These are phyloP conservation scores for Leucophenga maculata DNA, from an alignment of 2,888 invertebrate species.

Conservation along the genomic window DNA sequence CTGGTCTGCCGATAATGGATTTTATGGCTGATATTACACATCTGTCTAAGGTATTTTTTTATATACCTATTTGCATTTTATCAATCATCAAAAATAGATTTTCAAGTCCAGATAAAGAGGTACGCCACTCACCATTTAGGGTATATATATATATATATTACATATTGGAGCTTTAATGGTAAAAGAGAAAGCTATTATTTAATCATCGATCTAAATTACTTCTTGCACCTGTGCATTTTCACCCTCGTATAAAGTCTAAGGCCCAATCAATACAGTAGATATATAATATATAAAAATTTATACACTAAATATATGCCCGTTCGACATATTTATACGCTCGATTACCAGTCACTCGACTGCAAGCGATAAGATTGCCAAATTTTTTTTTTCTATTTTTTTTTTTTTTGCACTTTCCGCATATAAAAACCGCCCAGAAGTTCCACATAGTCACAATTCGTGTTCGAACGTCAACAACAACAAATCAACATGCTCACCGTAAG, in stretches of 20 bases:
- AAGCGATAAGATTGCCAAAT: conserved; percentile 32
- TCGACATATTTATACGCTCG: conserved; percentile 15
- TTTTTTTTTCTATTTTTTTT: neutral
- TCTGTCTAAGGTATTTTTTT: neutral
- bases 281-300: conserved; percentile 43
- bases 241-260: neutral
- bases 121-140: neutral
- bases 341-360: neutral
- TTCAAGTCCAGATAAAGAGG: too few species aligned
- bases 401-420: conserved; percentile 32
- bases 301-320: conserved; percentile 5
- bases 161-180: neutral
- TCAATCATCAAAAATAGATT: neutral
- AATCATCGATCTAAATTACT: neutral
- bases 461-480: conserved; percentile 42
- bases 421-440: conserved; percentile 43
- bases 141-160: neutral
- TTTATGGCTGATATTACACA: neutral
- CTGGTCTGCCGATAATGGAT: too few species aligned
- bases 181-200: neutral
- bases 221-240: too few species aligned
- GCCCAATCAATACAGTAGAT: conserved; percentile 15
- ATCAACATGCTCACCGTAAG: conserved; percentile 61
- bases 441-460: conserved; percentile 48
- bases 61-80: neutral